phyloP scores from a whole-genome alignment of 92 coral and sea anemone genomes.

The Heliopora coerulea region DNA sequence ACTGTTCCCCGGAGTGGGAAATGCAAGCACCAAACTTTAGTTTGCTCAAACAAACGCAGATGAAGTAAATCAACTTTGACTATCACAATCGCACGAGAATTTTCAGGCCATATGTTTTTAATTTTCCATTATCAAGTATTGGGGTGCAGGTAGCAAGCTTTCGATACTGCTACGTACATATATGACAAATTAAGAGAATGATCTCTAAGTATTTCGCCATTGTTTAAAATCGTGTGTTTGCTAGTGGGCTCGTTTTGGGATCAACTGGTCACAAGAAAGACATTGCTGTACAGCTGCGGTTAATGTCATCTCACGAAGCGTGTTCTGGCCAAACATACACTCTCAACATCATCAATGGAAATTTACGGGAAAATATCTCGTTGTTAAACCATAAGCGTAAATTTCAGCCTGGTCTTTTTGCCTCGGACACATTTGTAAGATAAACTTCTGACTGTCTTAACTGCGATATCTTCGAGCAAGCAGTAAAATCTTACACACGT shows the following conservation, averaged over 20 bases:
- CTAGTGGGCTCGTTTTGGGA: conserved; percentile 14
- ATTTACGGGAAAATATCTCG: neutral
- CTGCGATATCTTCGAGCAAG: too few species aligned
- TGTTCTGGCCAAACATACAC: neutral
- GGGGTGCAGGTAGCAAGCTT: neutral
- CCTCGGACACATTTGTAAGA: neutral
- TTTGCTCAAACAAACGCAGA: too few species aligned
- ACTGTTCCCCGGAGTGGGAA: neutral
- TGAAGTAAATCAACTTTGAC: too few species aligned
- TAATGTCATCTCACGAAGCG: neutral
- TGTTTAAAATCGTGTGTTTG: neutral
- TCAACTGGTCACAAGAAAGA: conserved; percentile 9
- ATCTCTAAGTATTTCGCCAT: too few species aligned
- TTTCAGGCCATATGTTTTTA: neutral
- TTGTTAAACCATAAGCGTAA: neutral
- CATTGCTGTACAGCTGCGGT: neutral
- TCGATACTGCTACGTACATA: neutral
- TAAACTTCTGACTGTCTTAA: neutral
- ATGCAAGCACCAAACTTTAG: neutral
- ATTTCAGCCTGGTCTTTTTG: neutral
- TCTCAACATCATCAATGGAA: neutral
- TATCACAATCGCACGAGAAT: too few species aligned
- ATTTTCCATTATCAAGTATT: neutral
- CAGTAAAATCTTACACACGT: neutral
- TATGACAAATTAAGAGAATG: too few species aligned